A percentile compares a stretch with the other conserved stretches of the same genome.
Conservation (phyloP, 2,797 vertebrate genomes). For the Gymnocypris eckloni region DNA sequence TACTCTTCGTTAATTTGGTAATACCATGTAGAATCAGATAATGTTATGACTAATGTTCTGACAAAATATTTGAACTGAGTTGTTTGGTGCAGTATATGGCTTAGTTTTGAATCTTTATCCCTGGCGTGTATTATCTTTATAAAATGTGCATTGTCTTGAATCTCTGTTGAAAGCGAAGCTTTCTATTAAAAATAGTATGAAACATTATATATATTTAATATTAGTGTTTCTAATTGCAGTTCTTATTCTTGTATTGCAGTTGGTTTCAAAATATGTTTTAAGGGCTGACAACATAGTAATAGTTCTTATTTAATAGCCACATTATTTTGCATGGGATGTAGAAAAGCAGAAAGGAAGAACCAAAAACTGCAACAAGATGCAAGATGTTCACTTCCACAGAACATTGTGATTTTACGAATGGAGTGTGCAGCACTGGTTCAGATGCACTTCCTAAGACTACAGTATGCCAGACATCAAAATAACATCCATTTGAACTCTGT, state of each 20-base stretch:
- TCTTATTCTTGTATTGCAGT: too few relatives aligned
- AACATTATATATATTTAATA: too few relatives aligned
- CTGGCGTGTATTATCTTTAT: background rate
- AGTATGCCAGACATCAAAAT: constrained; percentile 31
- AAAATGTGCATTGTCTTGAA: background rate
- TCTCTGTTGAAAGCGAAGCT: background rate
- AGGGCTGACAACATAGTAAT: background rate
- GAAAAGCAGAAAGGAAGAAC: background rate
- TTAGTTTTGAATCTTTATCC: background rate
- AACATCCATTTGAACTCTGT: constrained; percentile 47
- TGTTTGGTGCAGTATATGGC: background rate
- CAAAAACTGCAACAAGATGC: background rate
- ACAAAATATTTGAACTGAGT: background rate
- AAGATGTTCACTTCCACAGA: background rate
- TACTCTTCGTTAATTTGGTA: background rate
- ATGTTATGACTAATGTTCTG: background rate
- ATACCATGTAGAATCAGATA: background rate
- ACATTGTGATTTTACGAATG: background rate
- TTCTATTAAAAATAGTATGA: too few relatives aligned
- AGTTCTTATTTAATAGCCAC: background rate
- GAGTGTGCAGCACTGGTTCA: background rate
- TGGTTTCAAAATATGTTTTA: background rate
- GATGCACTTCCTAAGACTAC: constrained; percentile 15
- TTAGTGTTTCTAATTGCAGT: too few relatives aligned
- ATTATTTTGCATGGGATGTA: background rate